phyloP scores from a whole-genome alignment of 2,888 invertebrate genomes.

The Cephus sareptanus region DNA sequence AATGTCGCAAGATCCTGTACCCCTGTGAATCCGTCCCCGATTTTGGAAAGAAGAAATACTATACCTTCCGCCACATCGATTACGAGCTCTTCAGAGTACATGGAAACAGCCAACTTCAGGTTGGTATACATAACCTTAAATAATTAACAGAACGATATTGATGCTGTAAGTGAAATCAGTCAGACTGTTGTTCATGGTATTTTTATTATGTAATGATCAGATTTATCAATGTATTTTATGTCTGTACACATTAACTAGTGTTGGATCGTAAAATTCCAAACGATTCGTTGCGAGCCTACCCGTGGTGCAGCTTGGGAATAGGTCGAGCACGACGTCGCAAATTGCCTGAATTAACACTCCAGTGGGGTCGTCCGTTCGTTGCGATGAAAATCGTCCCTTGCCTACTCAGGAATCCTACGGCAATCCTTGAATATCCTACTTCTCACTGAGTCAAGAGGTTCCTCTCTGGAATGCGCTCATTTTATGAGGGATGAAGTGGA shows the following conservation, averaged over 20 bases:
- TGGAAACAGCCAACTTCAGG: background rate
- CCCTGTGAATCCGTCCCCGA: background rate
- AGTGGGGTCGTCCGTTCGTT: conserved; percentile 49
- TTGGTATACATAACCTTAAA: background rate
- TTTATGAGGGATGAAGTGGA: background rate
- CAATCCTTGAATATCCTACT: background rate
- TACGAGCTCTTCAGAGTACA: background rate
- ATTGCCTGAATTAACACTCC: conserved; percentile 58
- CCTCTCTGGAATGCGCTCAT: background rate
- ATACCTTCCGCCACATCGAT: background rate
- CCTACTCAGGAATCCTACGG: background rate
- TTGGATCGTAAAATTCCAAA: conserved; percentile 19
- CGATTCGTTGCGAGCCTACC: conserved; percentile 8
- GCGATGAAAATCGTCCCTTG: conserved; percentile 41
- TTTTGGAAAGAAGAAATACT: background rate
- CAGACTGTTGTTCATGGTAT: background rate
- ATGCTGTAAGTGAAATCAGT: background rate
- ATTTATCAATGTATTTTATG: background rate
- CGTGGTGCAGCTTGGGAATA: conserved; percentile 24
- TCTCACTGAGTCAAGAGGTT: background rate
- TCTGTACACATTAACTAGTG: background rate
- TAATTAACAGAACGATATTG: background rate
- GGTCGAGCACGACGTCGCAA: conserved; percentile 50
- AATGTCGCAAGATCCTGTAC: conserved; percentile 1
- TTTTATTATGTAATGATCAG: background rate